Conservation (phyloP, 2,113 vertebrate species). For the Etheostoma spectabile region DNA sequence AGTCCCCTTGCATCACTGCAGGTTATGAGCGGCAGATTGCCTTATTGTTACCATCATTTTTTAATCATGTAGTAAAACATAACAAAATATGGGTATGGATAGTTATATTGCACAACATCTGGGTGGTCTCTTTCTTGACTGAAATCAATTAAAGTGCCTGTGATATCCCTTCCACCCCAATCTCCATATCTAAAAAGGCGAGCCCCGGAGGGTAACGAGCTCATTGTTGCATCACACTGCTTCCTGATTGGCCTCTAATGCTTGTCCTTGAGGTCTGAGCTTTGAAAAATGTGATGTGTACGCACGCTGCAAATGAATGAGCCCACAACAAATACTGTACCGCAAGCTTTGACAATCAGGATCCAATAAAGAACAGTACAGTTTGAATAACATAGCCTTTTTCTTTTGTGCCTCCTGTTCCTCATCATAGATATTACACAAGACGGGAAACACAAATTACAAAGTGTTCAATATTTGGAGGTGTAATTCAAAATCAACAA, state of each 20-base stretch:
- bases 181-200: slow-evolving; percentile 59
- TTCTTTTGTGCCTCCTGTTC: background rate
- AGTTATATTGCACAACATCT: slow-evolving; percentile 14
- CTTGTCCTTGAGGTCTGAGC: slow-evolving; percentile 50
- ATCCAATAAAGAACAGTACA: background rate
- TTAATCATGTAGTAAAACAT: slow-evolving; percentile 9
- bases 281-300: slow-evolving; percentile 31
- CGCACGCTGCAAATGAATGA: slow-evolving; percentile 36
- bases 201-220: slow-evolving; percentile 22
- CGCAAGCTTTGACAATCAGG: background rate
- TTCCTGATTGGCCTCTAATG: slow-evolving; percentile 54
- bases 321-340: slow-evolving; percentile 26
- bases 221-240: slow-evolving; percentile 38
- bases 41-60: background rate
- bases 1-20: background rate
- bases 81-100: background rate
- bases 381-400: slow-evolving; percentile 8
- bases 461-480: slow-evolving; percentile 59
- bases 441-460: slow-evolving; percentile 42
- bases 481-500: slow-evolving; percentile 51
- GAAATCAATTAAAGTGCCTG: slow-evolving; percentile 63
- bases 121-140: slow-evolving; percentile 38
- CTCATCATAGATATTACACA: slow-evolving; percentile 40
- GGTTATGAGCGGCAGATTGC: background rate
- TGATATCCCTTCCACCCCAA: slow-evolving; percentile 59